phyloP scores from a whole-genome alignment of 2,888 invertebrate genomes.

The Microctonus brassicae region DNA sequence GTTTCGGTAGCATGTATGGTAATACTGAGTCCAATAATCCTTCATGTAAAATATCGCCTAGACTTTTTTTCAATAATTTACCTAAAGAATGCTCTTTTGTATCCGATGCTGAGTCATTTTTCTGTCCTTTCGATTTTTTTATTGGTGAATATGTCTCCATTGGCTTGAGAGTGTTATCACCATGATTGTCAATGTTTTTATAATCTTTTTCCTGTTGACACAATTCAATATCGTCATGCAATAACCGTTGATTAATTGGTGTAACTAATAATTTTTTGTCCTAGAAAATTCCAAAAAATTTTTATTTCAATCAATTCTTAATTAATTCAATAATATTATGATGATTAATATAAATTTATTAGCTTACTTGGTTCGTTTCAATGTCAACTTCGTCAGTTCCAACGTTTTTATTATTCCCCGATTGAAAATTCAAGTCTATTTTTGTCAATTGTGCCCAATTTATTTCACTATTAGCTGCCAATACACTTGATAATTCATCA shows the following conservation, averaged over 20 bases:
- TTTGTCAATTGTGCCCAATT: conserved; percentile 71
- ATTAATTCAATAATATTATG: background rate
- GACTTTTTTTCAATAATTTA: conserved; percentile 65
- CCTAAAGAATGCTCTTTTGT: conserved; percentile 54
- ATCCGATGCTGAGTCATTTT: conserved; percentile 34
- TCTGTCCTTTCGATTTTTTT: conserved; percentile 38
- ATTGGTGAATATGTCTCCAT: conserved; percentile 15
- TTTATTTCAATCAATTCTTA: background rate
- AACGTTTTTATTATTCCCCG: conserved; percentile 51
- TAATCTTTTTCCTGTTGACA: conserved; percentile 2
- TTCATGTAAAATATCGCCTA: conserved; percentile 81
- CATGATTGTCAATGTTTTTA: conserved; percentile 14
- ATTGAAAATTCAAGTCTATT: conserved; percentile 64
- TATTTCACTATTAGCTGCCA: conserved; percentile 67
- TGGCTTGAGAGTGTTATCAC: conserved; percentile 26
- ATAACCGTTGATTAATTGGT: background rate
- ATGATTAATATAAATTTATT: background rate
- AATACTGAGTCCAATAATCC: conserved; percentile 86
- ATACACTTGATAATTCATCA: conserved; percentile 66
- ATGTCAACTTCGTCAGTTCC: conserved; percentile 43
- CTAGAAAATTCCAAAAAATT: background rate
- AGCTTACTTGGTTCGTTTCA: background rate
- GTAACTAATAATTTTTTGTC: background rate
- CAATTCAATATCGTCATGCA: background rate
- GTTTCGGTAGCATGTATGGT: conserved; percentile 80